Conservation (phyloP, 2,113 vertebrate species). For the Nannospalax galili region DNA sequence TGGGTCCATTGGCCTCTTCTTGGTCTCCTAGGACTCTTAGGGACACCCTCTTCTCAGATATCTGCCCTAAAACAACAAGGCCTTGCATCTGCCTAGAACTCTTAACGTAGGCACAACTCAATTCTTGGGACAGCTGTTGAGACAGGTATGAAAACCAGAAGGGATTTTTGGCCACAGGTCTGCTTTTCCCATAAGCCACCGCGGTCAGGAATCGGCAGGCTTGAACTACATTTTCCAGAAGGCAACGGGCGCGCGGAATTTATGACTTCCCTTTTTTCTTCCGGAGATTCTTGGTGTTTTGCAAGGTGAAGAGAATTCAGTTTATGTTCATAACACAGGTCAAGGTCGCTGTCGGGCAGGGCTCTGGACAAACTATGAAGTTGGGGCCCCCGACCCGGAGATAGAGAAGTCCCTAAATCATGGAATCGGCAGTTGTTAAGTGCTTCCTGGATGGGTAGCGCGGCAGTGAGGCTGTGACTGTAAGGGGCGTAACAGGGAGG, state of each 20-base stretch:
- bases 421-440: background rate
- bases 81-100: background rate
- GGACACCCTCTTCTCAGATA: background rate
- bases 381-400: background rate
- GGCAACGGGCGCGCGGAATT: background rate
- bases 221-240: constrained; percentile 59
- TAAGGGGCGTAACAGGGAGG: background rate
- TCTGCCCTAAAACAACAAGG: background rate
- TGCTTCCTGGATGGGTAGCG: background rate
- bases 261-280: background rate
- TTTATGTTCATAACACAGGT: too few species aligned
- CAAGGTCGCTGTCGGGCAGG: background rate
- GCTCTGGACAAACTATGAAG: background rate
- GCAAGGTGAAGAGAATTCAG: background rate
- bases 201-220: background rate
- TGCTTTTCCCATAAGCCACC: background rate
- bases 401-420: background rate
- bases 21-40: background rate
- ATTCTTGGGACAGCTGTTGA: too few species aligned
- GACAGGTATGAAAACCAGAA: background rate
- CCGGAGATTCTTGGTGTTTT: background rate
- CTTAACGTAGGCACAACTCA: too few species aligned
- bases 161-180: background rate
- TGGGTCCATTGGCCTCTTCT: background rate
- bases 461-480: background rate